Base-by-base conservation (phyloP, 64 coral and sea anemone genomes). In the Platygyra sinensis region DNA sequence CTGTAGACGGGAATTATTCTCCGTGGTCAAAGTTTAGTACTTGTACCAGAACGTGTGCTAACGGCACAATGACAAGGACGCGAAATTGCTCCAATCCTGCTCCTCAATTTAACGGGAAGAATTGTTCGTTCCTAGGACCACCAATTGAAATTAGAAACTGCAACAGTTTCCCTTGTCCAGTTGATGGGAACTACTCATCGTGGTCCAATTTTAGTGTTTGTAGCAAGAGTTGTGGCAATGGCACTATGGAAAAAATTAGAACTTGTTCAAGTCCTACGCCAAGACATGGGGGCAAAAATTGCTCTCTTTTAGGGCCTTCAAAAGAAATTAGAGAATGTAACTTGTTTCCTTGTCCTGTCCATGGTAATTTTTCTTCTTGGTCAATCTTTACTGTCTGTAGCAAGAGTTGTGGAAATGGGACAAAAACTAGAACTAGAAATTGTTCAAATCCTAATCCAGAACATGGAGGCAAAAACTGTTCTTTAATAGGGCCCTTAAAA, bases 161-260 rank as follows among this genome's bases (percentile, higher is more conserved):
- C 64, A 87, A 72, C 8, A 75, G 25, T 8, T 62, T 94, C 29
- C 72, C 59, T 61, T 92, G 90, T 61, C 83, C 90, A 30, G 39
- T 92, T 60, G 16, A 92, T 39, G 90, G 90, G 7, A 51, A 52
- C 4, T 92, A 87, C 60, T 69, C 90, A 13, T 11, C 73, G 74
- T 92, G 90, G 90, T 92, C 90, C 22, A 78, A 86, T 52, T 92
- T 92, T 49, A 92, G 90, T n/a, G 13, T 22, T 29, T 98, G 96
- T 51, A 87, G 90, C 15, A 77, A 81, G 78, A 87, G 61, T 7
- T 98, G 96, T 65, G 96, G 94, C 39, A 89, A 75, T 80, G 96
- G 96, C 10, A 87, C 90, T 30, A 87, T 74, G 49, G 73, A 81
- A 15, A 87, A 90, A 57, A 82, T 52, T 30, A 80, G 96, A 72